phyloP scores from a whole-genome alignment of 2,797 vertebrate species.

The Avahi laniger region DNA sequence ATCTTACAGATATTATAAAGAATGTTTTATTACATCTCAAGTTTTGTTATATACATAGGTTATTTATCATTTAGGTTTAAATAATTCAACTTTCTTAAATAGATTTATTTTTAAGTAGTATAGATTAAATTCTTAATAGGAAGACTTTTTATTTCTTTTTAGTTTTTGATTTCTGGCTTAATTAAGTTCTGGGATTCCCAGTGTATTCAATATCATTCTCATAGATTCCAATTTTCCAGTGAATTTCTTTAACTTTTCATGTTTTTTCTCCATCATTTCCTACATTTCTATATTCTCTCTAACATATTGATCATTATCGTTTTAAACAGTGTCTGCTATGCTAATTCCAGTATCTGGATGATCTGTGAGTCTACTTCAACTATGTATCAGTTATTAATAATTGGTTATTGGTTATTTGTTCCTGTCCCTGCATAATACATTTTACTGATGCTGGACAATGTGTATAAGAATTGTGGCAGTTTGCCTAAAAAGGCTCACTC shows the following conservation, averaged over 20 bases:
- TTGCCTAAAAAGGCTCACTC: background rate
- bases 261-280: background rate
- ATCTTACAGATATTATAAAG: background rate
- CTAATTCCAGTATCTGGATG: background rate
- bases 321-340: background rate
- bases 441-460: background rate
- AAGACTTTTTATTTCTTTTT: background rate
- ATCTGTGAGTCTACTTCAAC: background rate
- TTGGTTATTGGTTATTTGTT: background rate
- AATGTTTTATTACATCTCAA: background rate
- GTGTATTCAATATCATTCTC: background rate
- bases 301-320: background rate
- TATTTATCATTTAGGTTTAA: background rate
- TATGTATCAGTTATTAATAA: background rate
- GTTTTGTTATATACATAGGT: background rate
- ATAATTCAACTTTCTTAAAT: background rate
- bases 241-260: background rate
- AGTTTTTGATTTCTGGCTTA: background rate
- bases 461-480: background rate
- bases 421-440: background rate
- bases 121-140: background rate
- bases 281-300: background rate
- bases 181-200: background rate
- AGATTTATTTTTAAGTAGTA: background rate
- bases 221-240: background rate